These are phyloP conservation scores for Halcyon senegalensis DNA, from an alignment of 2,113 vertebrate species.

Conservation along the genomic window DNA sequence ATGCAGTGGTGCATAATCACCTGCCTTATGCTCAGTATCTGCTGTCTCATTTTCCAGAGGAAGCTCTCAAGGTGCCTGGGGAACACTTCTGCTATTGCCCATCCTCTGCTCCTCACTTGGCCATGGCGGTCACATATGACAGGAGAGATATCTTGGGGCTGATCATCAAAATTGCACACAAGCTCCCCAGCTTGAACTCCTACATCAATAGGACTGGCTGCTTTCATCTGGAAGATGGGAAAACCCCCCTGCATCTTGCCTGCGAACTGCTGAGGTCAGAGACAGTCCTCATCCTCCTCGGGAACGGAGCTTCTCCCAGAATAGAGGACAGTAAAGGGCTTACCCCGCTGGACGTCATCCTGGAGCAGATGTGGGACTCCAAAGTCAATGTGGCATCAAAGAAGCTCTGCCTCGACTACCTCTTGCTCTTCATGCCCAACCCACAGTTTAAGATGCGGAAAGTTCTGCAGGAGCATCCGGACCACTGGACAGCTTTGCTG, in stretches of 20 bases:
- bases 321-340: constrained; percentile 80
- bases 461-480: constrained; percentile 74
- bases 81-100: constrained; percentile 84
- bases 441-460: constrained; percentile 80
- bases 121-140: constrained; percentile 88
- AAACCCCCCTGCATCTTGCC: constrained; percentile 85
- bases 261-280: constrained; percentile 85
- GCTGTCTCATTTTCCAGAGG: constrained; percentile 80
- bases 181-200: constrained; percentile 72
- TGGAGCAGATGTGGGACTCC: constrained; percentile 82
- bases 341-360: constrained; percentile 83
- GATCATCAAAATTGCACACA: constrained; percentile 84
- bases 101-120: constrained; percentile 83
- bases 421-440: constrained; percentile 85
- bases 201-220: constrained; percentile 78
- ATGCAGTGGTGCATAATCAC: constrained; percentile 90
- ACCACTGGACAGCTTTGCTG: constrained; percentile 79
- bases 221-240: constrained; percentile 81
- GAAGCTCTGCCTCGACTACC: constrained; percentile 82
- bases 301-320: constrained; percentile 83
- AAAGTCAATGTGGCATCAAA: constrained; percentile 72
- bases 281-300: constrained; percentile 81
- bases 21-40: constrained; percentile 84
- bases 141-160: constrained; percentile 82
- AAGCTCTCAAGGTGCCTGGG: constrained; percentile 85